Percentiles rank a stretch among this genome's conserved stretches.
Evolutionary conservation across 2,113 vertebrate species (phyloP).

Genomic region (Ornithorhynchus anatinus): DNA sequence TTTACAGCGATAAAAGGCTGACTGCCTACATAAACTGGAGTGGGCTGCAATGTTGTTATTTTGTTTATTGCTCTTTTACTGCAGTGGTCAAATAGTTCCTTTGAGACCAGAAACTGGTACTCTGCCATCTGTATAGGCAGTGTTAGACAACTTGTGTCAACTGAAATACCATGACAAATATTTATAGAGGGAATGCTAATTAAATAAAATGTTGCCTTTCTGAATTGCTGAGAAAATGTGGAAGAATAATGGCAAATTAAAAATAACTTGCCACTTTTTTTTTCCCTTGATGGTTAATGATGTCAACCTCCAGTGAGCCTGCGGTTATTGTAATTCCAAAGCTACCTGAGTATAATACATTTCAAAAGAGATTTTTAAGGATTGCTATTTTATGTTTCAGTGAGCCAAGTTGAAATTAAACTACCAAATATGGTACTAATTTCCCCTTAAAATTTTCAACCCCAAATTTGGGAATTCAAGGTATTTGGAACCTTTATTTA

Average conservation of each 20-base stretch:
- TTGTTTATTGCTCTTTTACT: slow-evolving; percentile 90
- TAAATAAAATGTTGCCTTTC: slow-evolving; percentile 65
- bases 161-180: slow-evolving; percentile 68
- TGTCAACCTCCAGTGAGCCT: slow-evolving; percentile 48
- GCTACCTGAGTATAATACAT: neutral
- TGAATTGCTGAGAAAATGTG: slow-evolving; percentile 51
- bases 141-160: slow-evolving; percentile 75
- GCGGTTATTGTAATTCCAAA: neutral
- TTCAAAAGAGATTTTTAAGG: neutral
- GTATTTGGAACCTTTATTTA: neutral
- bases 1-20: slow-evolving; percentile 85
- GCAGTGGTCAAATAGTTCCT: slow-evolving; percentile 86
- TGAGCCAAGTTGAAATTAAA: neutral
- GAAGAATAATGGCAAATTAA: slow-evolving; percentile 64
- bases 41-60: slow-evolving; percentile 81
- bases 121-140: slow-evolving; percentile 71
- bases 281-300: slow-evolving; percentile 35
- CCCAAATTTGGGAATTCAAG: neutral
- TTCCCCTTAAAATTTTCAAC: neutral
- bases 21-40: slow-evolving; percentile 85
- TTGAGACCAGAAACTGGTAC: slow-evolving; percentile 72
- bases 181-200: slow-evolving; percentile 75
- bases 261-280: slow-evolving; percentile 53
- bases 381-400: neutral
- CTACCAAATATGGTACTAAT: neutral